Evolutionary conservation across 2,797 vertebrate species (phyloP), one percentile per base, ranked within the genome.

Genomic region (Takifugu ocellatus): DNA sequence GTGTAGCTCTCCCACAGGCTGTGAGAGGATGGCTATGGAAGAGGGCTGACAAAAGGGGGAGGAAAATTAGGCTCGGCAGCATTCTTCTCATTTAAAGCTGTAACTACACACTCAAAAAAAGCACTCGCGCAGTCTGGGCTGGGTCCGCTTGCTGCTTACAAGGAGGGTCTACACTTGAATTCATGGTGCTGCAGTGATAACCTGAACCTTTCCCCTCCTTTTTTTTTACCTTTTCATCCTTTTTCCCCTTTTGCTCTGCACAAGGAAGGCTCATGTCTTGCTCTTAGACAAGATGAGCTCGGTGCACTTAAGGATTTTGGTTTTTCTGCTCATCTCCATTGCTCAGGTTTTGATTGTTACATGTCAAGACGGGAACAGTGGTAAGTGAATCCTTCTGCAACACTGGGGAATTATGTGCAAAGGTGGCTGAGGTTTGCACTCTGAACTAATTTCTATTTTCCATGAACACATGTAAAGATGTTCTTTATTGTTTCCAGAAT

Each of bases 41-140:
- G 84, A 88, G 83, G 85, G 79, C 84, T 88, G 83, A 91, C 86
- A 91, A 89, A 90, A 89, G 88, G 90, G 90, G 90, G 89, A 90
- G 90, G 91, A 86, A 95, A 94, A 94, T 92, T 89, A 92, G 93
- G 91, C 93, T 92, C 91, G 92, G 92, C 95, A 94, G 94, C 94
- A 94, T 96, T 96, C 95, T 94, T 96, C 92, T 94, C 93, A 93
- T 94, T 96, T 94, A 94, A 96, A 96, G 94, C 94, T 92, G 93
- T 94, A 91, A 93, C 91, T 91, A 93, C 91, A 89, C 72, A 87
- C 43, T 17, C 44, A 46, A 46, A 21, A 87, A 91, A 93, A 90
- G 84, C 70, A 87, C 88, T 91, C 84, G 84, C 85, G 88, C 92
- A 92, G 89, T 84, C 86, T 88, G 92, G 90, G 90, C 84, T 92